Evolutionary conservation across 2,888 invertebrate species (phyloP).

Genomic region (Cephonodes hylas): DNA sequence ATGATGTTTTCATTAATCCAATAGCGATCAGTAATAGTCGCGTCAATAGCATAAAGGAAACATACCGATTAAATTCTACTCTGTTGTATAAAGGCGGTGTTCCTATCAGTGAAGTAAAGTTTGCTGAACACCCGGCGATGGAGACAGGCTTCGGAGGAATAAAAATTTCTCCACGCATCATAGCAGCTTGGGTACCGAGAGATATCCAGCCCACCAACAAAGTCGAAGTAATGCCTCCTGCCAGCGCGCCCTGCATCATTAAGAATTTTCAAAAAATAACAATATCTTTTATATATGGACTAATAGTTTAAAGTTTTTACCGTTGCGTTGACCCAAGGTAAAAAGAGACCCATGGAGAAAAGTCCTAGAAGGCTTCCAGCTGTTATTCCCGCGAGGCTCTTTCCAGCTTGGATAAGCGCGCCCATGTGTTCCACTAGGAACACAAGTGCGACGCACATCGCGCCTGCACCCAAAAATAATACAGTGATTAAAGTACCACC

Average conservation of each 20-base stretch:
- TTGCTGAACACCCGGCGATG: constrained; percentile 74
- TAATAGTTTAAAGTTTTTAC: constrained; percentile 54
- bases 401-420: constrained; percentile 85
- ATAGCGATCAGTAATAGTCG: not conserved
- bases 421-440: constrained; percentile 87
- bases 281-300: not conserved
- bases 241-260: constrained; percentile 81
- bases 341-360: constrained; percentile 86
- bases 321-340: constrained; percentile 85
- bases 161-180: constrained; percentile 82
- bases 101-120: constrained; percentile 42
- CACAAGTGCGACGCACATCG: constrained; percentile 84
- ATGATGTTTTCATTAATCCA: no score
- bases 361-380: constrained; percentile 86
- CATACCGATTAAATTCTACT: constrained; percentile 60
- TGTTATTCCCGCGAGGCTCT: constrained; percentile 86
- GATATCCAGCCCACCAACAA: constrained; percentile 85
- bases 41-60: not conserved
- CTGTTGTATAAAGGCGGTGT: constrained; percentile 24
- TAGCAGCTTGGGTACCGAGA: constrained; percentile 84
- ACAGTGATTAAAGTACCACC: not conserved
- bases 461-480: constrained; percentile 50
- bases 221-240: constrained; percentile 83
- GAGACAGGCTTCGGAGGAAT: constrained; percentile 83
- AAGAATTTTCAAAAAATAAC: not conserved